Base-by-base conservation (phyloP, 2,888 invertebrate genomes). In the Oscheius myriophilus region DNA sequence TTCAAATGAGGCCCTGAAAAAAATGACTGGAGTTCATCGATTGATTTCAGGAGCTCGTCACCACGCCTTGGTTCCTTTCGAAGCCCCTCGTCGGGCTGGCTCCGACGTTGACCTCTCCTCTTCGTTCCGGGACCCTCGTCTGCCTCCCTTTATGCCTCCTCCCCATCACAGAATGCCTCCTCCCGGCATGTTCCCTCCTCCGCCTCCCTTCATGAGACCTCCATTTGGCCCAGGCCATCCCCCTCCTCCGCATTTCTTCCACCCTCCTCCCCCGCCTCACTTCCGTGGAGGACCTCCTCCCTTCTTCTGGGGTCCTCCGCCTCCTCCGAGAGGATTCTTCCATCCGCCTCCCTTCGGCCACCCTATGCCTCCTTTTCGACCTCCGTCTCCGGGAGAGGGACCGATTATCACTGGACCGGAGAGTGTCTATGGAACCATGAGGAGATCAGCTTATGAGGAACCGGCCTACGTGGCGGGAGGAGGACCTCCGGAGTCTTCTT, bases 401-500 rank as follows among this genome's bases (percentile, higher is more conserved):
- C 84, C 84, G 0, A 84, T 84, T 54, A 85, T 84, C 59, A 84
- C 83, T 14, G 81, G 80, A 16, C 80, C 82, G 0, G 85, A 85
- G 55, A 78, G 82, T 33, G 76, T 83, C 16, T 85, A 85, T 59
- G 84, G 85, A 49, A 77, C 77, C 21, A 79, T 77, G 74, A 21
- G 74, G 23, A 52, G 68, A 43, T 69, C 16, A 23, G 80, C 81
- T 9, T 84, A 82, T 75, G 89, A 89, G 77, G 89, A 89, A 72
- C 89, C 89, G 2, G 87, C 89, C 54, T 91, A 91, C 85, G 90
- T 90, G 89, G 72, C 75, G 9, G 67, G 71, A 4, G 67, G 71
- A 7, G 73, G 70, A 7, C 62, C 73, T 12, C 79, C 79, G 0
- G 74, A 75, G 55, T 64, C 76, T 11, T 76, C 80, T 4, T 82